These are phyloP conservation scores for Polydesmus complanatus DNA, from an alignment of 2,888 invertebrate genomes.

Conservation along the genomic window DNA sequence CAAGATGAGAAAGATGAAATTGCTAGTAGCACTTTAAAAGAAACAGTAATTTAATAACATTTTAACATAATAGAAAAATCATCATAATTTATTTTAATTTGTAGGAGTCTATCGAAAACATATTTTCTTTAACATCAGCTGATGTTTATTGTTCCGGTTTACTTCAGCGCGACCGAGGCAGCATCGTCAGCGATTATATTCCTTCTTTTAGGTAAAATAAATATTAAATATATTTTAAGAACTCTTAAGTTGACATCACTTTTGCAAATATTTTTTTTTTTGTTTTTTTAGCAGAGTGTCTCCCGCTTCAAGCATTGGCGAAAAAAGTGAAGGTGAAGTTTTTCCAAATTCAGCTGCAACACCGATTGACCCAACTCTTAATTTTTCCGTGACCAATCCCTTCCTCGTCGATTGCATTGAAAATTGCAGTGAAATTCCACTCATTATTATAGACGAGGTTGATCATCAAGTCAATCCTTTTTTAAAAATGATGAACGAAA, in stretches of 20 bases:
- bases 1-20: constrained; percentile 3
- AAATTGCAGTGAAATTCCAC: not conserved
- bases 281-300: too few relatives aligned
- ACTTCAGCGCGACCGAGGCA: not conserved
- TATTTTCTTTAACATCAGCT: not conserved
- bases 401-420: not conserved
- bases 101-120: not conserved
- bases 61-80: too few relatives aligned
- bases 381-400: not conserved
- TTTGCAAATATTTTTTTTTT: too few relatives aligned
- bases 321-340: not conserved
- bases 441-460: not conserved
- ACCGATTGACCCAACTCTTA: not conserved
- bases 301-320: not conserved
- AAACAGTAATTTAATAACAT: not conserved
- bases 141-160: not conserved
- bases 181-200: constrained; percentile 7
- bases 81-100: too few relatives aligned
- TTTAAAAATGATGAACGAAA: not conserved
- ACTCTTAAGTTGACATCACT: not conserved
- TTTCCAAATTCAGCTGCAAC: not conserved
- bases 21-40: not conserved
- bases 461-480: not conserved
- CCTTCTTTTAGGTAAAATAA: not conserved
- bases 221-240: not conserved